Base-by-base conservation (phyloP, 2,888 invertebrate species). In the Diachrysia chrysitis region DNA sequence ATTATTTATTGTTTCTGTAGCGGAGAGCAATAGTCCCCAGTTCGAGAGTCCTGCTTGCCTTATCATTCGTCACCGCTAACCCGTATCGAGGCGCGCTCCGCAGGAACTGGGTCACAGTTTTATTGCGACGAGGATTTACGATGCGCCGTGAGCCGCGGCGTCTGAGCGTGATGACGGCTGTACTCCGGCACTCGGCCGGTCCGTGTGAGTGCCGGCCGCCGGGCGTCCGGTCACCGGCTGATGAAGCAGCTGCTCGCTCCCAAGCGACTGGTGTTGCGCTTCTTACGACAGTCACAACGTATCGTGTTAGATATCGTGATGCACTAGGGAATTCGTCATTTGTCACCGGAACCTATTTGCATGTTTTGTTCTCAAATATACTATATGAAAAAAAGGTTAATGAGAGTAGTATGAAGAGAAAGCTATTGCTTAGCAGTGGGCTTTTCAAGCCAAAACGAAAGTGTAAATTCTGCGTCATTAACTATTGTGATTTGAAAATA, bases 51-150 rank as follows among this genome's bases (percentile, higher is more conserved):
- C 25, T 10, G 7, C 16, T 14, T 23, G 7, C 12, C 54, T 54
- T 6, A 54, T 25, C 54, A 54, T 25, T 16, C 54, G 54, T 54
- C 48, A 51, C 48, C 19, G 48, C 19, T 12, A 10, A n/a, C 14
- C 19, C 48, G 48, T 51, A 51, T 51, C 19, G 19, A 46, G 48
- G 48, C 17, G 48, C 46, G 48, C 21, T 19, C 19, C 32, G 35
- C 35, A 21, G 59, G 66, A 73, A 66, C 59, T 76, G 59, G 76
- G 66, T 63, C 73, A 71, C 23, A 59, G 19, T 66, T 51, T 71
- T 76, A 71, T 76, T 73, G 76, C 37, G 37, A 42, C 46, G 56
- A 46, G 66, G 72, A 66, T 62, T 67, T 61, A 74, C 73, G 77
- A 69, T 37, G 53, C 58, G 58, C 51, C 55, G 55, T 14, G 63